Conservation (phyloP, 2,888 invertebrate genomes). For the Cataglyphis livida region DNA sequence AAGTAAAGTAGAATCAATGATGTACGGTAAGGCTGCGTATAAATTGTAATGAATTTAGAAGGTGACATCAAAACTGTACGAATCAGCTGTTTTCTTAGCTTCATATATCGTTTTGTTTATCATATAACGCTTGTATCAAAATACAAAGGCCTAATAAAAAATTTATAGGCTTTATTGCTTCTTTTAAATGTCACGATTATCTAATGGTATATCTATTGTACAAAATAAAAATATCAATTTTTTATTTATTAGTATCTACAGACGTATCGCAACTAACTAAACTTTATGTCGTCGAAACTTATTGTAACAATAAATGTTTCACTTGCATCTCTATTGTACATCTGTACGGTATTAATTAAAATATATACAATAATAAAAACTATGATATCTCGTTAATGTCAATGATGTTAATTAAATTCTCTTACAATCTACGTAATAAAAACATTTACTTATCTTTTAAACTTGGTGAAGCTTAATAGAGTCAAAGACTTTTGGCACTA, state of each 20-base stretch:
- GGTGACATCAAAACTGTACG: background rate
- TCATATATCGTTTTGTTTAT: background rate
- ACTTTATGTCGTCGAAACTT: background rate
- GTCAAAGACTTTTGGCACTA: background rate
- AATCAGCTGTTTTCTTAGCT: slow-evolving; percentile 4
- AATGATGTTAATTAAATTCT: background rate
- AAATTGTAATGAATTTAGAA: slow-evolving; percentile 22
- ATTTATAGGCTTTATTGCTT: background rate
- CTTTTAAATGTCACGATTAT: background rate
- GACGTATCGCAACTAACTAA: background rate
- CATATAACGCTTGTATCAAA: background rate
- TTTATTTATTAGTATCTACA: slow-evolving; percentile 4
- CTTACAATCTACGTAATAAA: background rate
- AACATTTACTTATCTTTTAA: background rate
- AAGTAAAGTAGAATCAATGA: background rate
- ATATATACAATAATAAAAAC: slow-evolving; percentile 26
- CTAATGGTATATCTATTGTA: background rate
- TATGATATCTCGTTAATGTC: slow-evolving; percentile 12
- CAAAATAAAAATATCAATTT: slow-evolving; percentile 6
- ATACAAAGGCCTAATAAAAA: slow-evolving; percentile 16
- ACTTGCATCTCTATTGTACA: slow-evolving; percentile 4
- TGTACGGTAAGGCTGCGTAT: background rate
- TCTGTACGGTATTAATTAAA: slow-evolving; percentile 33
- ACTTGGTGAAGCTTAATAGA: background rate
- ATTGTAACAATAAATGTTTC: slow-evolving; percentile 28